phyloP scores from a whole-genome alignment of 2,113 vertebrate genomes.

The Pipa parva region DNA sequence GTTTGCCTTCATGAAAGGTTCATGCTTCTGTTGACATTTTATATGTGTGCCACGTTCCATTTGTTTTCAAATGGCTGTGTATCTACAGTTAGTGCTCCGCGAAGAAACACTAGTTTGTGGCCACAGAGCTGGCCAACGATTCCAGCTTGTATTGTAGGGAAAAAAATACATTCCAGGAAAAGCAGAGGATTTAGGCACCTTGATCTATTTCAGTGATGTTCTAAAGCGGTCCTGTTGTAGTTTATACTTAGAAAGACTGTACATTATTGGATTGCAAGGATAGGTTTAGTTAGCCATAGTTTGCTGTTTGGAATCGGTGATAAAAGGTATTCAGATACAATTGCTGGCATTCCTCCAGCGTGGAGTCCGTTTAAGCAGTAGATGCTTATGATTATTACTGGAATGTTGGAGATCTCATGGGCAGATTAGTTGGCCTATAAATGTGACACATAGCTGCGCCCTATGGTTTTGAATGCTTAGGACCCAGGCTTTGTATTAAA shows the following conservation, averaged over 20 bases:
- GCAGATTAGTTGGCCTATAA: slow-evolving; percentile 59
- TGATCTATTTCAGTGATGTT: slow-evolving; percentile 12
- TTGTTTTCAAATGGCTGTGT: slow-evolving; percentile 12
- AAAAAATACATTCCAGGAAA: background rate
- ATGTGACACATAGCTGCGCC: slow-evolving; percentile 59
- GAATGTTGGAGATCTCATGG: slow-evolving; percentile 66
- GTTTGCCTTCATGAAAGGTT: slow-evolving; percentile 30
- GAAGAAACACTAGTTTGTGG: slow-evolving; percentile 10
- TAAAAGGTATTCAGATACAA: slow-evolving; percentile 59
- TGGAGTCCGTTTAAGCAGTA: slow-evolving; percentile 59
- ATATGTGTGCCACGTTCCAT: slow-evolving; percentile 29
- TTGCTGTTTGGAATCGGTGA: slow-evolving; percentile 44
- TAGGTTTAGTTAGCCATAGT: background rate
- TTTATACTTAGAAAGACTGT: background rate
- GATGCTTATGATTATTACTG: slow-evolving; percentile 64
- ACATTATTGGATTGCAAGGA: background rate
- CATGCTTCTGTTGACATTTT: slow-evolving; percentile 30
- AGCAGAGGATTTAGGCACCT: slow-evolving; percentile 8
- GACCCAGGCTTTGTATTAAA: slow-evolving; percentile 57
- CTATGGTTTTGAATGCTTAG: slow-evolving; percentile 47
- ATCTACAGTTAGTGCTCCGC: background rate
- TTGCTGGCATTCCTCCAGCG: slow-evolving; percentile 60
- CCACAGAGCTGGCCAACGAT: background rate
- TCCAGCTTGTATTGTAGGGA: background rate
- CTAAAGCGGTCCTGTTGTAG: slow-evolving; percentile 18